Evolutionary conservation across 2,888 invertebrate genomes (phyloP), one percentile per base, ranked within the genome.

Genomic region (Peribatodes rhomboidaria): DNA sequence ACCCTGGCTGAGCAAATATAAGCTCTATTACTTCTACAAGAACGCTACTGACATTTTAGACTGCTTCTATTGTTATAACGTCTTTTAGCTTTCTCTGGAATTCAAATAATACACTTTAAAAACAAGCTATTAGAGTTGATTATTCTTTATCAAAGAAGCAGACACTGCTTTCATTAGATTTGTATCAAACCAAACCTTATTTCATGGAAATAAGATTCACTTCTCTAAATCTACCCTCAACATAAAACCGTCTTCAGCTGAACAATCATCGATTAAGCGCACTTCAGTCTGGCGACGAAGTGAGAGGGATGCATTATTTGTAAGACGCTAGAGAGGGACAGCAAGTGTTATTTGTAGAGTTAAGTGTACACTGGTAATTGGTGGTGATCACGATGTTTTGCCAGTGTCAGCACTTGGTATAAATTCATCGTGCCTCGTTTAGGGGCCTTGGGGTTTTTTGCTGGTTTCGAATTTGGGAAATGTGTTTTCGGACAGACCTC

Each of bases 371-470:
- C 79, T 82, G 84, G 89, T 93, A 92, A 93, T 93, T 93, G 92
- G 88, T 87, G 89, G 87, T 89, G 90, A 91, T 92, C 90, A 88
- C 77, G 83, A 85, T 90, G 89, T 91, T 92, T 91, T 89, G 90
- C 79, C 78, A 77, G 85, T 88, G 91, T 92, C 92, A 91, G 92
- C 93, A 82, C 81, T 84, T 79, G 76, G 80, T 81, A 85, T 84
- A 84, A 87, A 86, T 86, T 88, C 84, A 84, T 88, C 79, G 88
- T 88, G 92, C 88, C 75, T 46, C 84, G 88, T 88, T 92, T 81
- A n/a, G 53, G 41, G 22, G 42, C 50, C 41, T 33, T 37, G 6
- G 18, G 42, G 54, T 18, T 52, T 54, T 27, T 39, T 33, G 1
- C n/a, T 16, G 50, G 35, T 35, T 18, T 50, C 10, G 18, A 18